These are phyloP conservation scores for Sarcoramphus papa DNA, from an alignment of 2,797 vertebrate genomes.

Conservation along the genomic window DNA sequence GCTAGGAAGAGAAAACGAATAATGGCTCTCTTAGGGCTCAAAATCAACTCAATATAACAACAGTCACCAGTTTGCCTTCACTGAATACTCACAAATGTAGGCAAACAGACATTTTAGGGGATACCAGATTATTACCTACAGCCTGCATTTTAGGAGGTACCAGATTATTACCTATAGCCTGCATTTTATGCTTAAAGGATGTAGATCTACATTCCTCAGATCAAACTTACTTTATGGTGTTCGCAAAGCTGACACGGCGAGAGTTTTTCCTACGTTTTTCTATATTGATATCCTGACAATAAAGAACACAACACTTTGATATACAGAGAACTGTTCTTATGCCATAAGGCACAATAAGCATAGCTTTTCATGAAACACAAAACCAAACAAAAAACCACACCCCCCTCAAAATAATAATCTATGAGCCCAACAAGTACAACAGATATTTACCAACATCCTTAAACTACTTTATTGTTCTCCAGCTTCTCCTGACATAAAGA, in stretches of 20 bases:
- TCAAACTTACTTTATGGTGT: slow-evolving; percentile 77
- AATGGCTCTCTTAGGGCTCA: not conserved
- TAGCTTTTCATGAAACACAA: not conserved
- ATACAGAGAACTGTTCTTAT: not conserved
- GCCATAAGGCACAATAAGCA: not conserved
- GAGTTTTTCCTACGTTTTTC: slow-evolving; percentile 71
- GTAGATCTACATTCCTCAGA: not conserved
- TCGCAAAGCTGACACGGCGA: slow-evolving; percentile 79
- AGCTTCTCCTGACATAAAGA: not conserved
- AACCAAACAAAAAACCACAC: not conserved
- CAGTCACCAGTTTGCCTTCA: not conserved
- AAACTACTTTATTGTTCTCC: not conserved
- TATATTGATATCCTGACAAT: slow-evolving; percentile 45
- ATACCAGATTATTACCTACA: not conserved
- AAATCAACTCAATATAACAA: not conserved
- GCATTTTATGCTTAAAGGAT: not conserved
- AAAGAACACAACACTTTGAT: not conserved
- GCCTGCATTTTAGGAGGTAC: not conserved
- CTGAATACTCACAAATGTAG: not conserved
- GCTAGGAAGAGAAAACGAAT: not conserved
- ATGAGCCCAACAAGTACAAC: not conserved
- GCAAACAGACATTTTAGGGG: not conserved
- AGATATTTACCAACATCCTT: not conserved
- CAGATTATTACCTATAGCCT: not conserved
- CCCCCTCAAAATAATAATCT: not conserved